Evolutionary conservation across 2,113 vertebrate genomes (phyloP), one percentile per base, ranked within the genome.

Genomic region (Corythornis vintsioides): DNA sequence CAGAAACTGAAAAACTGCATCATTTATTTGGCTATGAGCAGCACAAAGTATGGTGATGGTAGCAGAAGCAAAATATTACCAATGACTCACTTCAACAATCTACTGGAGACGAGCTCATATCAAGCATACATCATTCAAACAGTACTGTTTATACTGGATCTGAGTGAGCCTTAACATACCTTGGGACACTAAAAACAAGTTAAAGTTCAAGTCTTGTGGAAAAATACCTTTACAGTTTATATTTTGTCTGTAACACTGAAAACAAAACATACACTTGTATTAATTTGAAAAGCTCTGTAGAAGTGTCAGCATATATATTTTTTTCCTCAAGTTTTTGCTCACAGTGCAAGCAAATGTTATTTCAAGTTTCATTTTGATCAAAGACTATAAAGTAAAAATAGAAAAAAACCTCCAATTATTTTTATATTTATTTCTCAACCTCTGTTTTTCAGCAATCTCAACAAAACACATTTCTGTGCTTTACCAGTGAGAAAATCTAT

Each of bases 1-100:
- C 65, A 96, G 83, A 92, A 93, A 94, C 87, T 84, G 88, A 53
- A 89, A 91, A 94, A 73, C 61, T 76, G 35, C 53, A 29, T 93
- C 31, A 7, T 91, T 97, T 95, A 94, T 92, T 96, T 91, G 92
- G 91, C 70, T 92, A 96, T 95, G 95, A 97, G 97, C 94, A 97
- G 93, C 90, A 96, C 94, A 88, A 97, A 94, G 74, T 96, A 97
- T 90, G 86, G 80, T 88, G 50, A 89, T 85, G 73, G 67, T 90
- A 93, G 93, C 88, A 93, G 87, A 83, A 97, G 92, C 72, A 88
- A 96, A 95, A 88, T 57, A 71, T 83, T 86, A 92, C 65, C 6
- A 5, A 84, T 73, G 81, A 96, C 83, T 96, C 89, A 95, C 92
- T 97, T 96, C 76, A 93, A 87, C 87, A 86, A 95, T 63, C 63